A percentile compares a stretch with the other conserved stretches of the same genome.
These are phyloP conservation scores for Auanema freiburgensis DNA, from an alignment of 2,888 invertebrate genomes.

Conservation along the genomic window DNA sequence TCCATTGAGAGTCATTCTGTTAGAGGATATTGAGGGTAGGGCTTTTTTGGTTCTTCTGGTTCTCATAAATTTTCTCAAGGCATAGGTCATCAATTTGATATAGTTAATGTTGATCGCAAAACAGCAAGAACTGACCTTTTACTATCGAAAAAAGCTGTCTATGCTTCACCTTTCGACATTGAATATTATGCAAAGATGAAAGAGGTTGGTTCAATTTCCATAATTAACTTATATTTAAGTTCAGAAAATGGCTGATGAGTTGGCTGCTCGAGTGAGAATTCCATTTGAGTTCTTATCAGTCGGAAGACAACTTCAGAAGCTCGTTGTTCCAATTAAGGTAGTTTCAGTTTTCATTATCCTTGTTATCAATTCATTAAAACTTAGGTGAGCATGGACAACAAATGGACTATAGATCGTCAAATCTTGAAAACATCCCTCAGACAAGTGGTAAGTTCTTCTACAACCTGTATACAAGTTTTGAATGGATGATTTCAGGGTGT, in stretches of 20 bases:
- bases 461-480: background rate
- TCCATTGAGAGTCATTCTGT: slow-evolving; percentile 54
- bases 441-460: slow-evolving; percentile 29
- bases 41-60: background rate
- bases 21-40: slow-evolving; percentile 59
- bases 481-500: slow-evolving; percentile 66
- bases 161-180: slow-evolving; percentile 62
- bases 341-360: background rate
- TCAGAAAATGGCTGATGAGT: slow-evolving; percentile 58
- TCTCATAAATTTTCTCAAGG: slow-evolving; percentile 48
- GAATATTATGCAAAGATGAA: slow-evolving; percentile 59
- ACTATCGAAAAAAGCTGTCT: slow-evolving; percentile 51
- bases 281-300: slow-evolving; percentile 50
- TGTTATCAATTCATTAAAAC: background rate
- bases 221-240: slow-evolving; percentile 12
- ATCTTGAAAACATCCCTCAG: slow-evolving; percentile 50
- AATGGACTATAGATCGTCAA: slow-evolving; percentile 50
- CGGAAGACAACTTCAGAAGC: slow-evolving; percentile 47
- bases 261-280: slow-evolving; percentile 53
- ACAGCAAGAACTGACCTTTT: slow-evolving; percentile 51
- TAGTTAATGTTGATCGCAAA: slow-evolving; percentile 49
- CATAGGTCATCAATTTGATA: slow-evolving; percentile 60
- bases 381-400: slow-evolving; percentile 55
- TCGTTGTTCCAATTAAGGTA: slow-evolving; percentile 49
- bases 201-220: slow-evolving; percentile 40